Percentiles rank a stretch among this genome's conserved stretches.
Evolutionary conservation across 2,113 vertebrate genomes (phyloP).

Genomic region (Eurypyga helias): DNA sequence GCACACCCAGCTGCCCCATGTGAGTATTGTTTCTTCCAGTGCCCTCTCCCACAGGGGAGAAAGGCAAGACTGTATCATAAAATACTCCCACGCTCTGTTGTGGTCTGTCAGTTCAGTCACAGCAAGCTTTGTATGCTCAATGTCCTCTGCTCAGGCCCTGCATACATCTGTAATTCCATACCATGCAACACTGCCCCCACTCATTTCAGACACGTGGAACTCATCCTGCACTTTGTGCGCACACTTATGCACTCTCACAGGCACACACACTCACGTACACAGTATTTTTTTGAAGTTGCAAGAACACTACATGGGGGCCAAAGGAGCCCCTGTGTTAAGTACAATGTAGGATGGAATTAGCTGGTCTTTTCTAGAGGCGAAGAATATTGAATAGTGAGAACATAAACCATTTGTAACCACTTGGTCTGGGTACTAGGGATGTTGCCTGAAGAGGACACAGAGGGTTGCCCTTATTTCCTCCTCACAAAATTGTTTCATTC

Average conservation of each 20-base stretch:
- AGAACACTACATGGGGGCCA: fast-evolving
- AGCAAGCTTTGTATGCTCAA: fast-evolving
- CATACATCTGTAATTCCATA: neutral
- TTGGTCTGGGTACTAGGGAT: neutral
- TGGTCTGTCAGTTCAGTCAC: neutral
- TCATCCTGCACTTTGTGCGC: neutral
- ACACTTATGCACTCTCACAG: neutral
- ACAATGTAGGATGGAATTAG: neutral
- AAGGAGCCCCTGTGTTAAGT: neutral
- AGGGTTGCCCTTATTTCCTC: neutral
- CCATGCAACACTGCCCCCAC: neutral
- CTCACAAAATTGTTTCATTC: neutral
- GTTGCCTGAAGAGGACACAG: neutral
- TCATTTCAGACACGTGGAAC: neutral
- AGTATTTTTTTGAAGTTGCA: neutral
- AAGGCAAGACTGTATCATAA: neutral
- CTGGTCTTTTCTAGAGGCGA: neutral
- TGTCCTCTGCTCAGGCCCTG: neutral
- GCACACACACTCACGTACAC: neutral
- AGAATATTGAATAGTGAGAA: neutral
- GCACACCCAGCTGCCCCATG: neutral
- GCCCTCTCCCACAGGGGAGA: neutral
- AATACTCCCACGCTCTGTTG: neutral
- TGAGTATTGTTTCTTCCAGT: neutral
- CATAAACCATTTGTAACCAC: neutral